Evolutionary conservation across 2,113 vertebrate genomes (phyloP).

Genomic region (Sisor rabdophorus): DNA sequence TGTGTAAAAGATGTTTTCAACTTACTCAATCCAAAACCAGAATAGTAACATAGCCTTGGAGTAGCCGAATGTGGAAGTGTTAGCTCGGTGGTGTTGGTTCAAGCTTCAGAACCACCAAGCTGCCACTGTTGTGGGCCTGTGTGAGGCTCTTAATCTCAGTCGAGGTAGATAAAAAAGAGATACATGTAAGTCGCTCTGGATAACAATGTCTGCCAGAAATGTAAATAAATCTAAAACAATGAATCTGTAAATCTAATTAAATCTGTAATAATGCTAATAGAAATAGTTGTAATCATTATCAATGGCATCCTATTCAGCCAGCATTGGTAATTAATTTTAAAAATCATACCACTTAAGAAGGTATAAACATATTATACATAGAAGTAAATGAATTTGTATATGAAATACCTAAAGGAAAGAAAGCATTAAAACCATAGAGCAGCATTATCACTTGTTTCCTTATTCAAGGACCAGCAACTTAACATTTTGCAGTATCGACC

Average conservation of each 20-base stretch:
- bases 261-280: no score
- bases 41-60: not conserved
- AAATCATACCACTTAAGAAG: not conserved
- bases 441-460: slow-evolving; percentile 4
- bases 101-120: no score
- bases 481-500: not conserved
- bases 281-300: no score
- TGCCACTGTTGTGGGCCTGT: no score
- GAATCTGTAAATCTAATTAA: no score
- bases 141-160: no score
- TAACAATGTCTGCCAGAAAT: no score
- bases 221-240: no score
- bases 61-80: no score
- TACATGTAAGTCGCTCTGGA: no score
- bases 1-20: not conserved
- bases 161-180: no score
- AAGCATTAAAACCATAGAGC: not conserved
- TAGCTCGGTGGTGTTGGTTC: no score
- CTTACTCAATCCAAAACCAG: not conserved
- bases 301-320: not conserved
- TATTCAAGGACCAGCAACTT: not conserved
- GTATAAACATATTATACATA: not conserved
- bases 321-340: not conserved
- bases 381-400: not conserved
- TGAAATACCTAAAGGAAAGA: not conserved